Evolutionary conservation across 2,888 invertebrate species (phyloP).

Genomic region (Cosmopolites sordidus): DNA sequence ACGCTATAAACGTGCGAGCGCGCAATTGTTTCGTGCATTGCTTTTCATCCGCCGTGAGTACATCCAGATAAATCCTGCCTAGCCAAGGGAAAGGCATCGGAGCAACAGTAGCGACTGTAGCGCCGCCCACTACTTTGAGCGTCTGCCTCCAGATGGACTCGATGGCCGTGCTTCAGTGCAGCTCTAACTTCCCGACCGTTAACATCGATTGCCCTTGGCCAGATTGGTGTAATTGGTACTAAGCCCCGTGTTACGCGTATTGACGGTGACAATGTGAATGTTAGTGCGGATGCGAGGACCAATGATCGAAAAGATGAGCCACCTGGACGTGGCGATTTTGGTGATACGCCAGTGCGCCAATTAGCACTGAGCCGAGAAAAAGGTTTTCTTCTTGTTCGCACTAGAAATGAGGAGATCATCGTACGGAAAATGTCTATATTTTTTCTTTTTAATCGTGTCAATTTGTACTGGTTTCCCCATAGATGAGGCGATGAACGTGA

Average conservation of each 20-base stretch:
- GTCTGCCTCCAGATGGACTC: conserved; percentile 41
- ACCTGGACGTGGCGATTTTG: conserved; percentile 38
- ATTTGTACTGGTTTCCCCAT: conserved; percentile 50
- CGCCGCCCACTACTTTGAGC: conserved; percentile 36
- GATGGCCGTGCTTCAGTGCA: conserved; percentile 42
- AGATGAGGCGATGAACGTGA: conserved; percentile 45
- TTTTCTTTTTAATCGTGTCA: conserved; percentile 44
- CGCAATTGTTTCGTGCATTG: conserved; percentile 3
- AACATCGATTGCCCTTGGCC: conserved; percentile 34
- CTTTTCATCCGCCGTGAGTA: conserved; percentile 10
- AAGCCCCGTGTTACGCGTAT: neutral
- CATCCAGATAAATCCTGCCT: conserved; percentile 20
- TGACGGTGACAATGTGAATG: conserved; percentile 22
- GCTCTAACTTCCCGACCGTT: conserved; percentile 45
- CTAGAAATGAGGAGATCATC: conserved; percentile 49
- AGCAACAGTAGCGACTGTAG: conserved; percentile 18
- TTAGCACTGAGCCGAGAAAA: conserved; percentile 36
- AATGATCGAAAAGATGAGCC: conserved; percentile 44
- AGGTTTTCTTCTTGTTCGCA: conserved; percentile 19
- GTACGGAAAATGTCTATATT: conserved; percentile 50
- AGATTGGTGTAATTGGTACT: conserved; percentile 25
- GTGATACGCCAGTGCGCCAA: conserved; percentile 25
- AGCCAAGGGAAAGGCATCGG: conserved; percentile 15
- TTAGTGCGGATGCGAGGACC: conserved; percentile 21
- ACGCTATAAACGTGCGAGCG: conserved; percentile 5